Evolutionary conservation across 2,888 invertebrate species (phyloP), one percentile per base, ranked within the genome.

Genomic region (Drosophila limbata): DNA sequence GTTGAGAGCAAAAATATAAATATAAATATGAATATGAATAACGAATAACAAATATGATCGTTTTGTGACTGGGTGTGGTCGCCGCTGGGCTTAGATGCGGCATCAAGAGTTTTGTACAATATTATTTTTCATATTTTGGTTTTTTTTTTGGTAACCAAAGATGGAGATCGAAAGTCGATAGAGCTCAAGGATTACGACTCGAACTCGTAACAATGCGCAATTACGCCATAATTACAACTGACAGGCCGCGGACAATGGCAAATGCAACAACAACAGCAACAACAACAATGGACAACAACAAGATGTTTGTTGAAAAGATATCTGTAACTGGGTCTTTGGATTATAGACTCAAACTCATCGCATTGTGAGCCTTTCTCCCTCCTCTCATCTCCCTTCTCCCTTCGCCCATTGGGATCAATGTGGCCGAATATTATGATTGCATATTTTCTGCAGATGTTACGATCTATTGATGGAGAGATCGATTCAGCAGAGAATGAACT

Each of bases 201-300:
- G 52, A 31, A 40, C 13, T 44, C 33, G 55, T 40, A 69, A 87
- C 82, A 84, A 80, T 84, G 79, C 79, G 33, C 82, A 78, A 78
- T 83, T 83, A 85, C 79, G 77, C 79, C 82, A 84, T 73, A 79
- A 87, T 83, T 87, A 87, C 81, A 81, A 51, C 71, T 60, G 78
- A 75, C 67, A 56, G 77, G 31, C 60, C 45, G 35, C 63, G 47
- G 52, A 62, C 61, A 69, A 69, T 57, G 61, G 52, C 31, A 42
- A 55, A 48, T 28, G 62, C 45, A 55, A 33, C 67, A 66, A 47
- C 44, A 55, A 33, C 39, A 61, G 11, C 60, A 45, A 25, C 48
- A 62, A 71, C 47, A 74, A 73, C 40, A 47, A 45, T 52, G 13
- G 33, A 13, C 39, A 50, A 35, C 55, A 60, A 64, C 39, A 52